A percentile compares a stretch with the other conserved stretches of the same genome.
These are phyloP conservation scores for Drosophila tropicalis DNA, from an alignment of 1,140 invertebrate genomes.

Conservation along the genomic window DNA sequence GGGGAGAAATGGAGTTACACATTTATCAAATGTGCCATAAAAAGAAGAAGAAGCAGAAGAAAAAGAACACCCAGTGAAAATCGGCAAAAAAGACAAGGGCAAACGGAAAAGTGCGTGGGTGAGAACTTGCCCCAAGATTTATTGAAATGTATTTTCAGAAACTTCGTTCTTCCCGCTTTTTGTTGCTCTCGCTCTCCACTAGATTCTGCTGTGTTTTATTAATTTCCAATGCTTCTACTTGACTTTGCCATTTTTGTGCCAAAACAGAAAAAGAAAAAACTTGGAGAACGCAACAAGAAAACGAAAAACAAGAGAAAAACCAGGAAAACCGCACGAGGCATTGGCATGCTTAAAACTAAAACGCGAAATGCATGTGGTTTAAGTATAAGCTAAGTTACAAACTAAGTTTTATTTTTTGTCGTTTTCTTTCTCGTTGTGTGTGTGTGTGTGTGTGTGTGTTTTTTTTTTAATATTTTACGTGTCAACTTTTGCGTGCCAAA, in stretches of 20 bases:
- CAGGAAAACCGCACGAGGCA: constrained; percentile 10
- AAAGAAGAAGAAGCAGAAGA: background rate
- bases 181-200: background rate
- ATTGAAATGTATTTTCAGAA: constrained; percentile 8
- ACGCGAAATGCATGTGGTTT: constrained; percentile 11
- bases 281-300: constrained; percentile 1
- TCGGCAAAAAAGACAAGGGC: background rate
- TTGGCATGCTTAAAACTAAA: constrained; percentile 8
- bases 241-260: constrained; percentile 7
- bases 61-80: background rate
- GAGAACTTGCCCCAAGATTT: background rate
- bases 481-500: constrained; percentile 64
- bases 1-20: background rate
- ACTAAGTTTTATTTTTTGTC: background rate
- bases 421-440: background rate
- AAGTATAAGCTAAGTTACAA: background rate
- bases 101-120: constrained; percentile 7
- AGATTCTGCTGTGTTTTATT: constrained; percentile 52
- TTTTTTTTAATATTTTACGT: constrained; percentile 60
- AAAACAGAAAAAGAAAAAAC: background rate
- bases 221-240: constrained; percentile 9
- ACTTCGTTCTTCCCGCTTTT: background rate
- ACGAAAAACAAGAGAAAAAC: background rate
- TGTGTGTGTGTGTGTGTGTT: too few species aligned
- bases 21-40: constrained; percentile 8